Conservation (phyloP, 2,113 vertebrate genomes). For the Pipra filicauda region DNA sequence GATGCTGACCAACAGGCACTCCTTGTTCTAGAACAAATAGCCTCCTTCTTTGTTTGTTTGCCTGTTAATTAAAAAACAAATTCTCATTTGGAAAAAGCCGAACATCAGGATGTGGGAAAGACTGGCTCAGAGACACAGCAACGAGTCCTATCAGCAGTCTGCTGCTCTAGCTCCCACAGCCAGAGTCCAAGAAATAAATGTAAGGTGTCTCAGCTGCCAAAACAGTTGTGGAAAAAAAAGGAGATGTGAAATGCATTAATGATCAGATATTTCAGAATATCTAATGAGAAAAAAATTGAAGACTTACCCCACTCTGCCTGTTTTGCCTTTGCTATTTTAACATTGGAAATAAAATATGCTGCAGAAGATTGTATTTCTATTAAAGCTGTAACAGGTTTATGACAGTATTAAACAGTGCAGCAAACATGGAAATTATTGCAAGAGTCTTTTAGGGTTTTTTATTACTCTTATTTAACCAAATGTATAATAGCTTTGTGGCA, state of each 20-base stretch:
- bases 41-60: conserved; percentile 36
- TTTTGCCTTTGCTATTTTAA: conserved; percentile 47
- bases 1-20: neutral
- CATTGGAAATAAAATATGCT: conserved; percentile 57
- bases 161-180: conserved; percentile 1
- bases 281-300: neutral
- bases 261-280: conserved; percentile 19
- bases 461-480: conserved; percentile 56
- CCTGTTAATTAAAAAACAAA: conserved; percentile 55
- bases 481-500: conserved; percentile 45
- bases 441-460: conserved; percentile 37
- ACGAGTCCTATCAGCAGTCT: neutral
- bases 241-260: neutral
- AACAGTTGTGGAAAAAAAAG: neutral
- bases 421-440: conserved; percentile 64
- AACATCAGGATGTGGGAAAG: conserved; percentile 18
- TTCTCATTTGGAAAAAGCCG: neutral
- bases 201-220: neutral
- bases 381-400: conserved; percentile 67
- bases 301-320: neutral
- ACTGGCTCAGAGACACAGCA: neutral
- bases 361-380: conserved; percentile 62
- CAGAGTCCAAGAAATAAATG: conserved; percentile 4
- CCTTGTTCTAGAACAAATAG: conserved; percentile 40
- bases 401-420: conserved; percentile 56